phyloP scores from a whole-genome alignment of 92 coral and sea anemone species.

The Porites lobata region DNA sequence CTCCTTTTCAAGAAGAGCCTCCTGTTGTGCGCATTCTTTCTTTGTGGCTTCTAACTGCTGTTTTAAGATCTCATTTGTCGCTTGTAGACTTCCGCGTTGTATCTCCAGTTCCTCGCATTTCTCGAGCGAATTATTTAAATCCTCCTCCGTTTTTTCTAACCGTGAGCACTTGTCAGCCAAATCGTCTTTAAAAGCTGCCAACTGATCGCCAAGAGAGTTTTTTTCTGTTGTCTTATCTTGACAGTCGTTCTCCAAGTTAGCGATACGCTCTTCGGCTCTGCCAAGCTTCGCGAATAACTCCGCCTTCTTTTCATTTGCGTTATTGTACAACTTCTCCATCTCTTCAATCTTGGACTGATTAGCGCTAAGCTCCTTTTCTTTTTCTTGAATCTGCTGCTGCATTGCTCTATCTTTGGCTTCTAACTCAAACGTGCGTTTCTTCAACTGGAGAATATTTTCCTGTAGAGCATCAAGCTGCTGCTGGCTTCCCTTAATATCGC shows the following conservation, averaged over 20 bases:
- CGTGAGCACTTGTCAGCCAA: conserved; percentile 44
- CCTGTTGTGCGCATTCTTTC: conserved; percentile 53
- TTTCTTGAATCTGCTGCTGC: conserved; percentile 74
- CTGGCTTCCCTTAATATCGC: conserved; percentile 72
- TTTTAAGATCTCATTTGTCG: conserved; percentile 79
- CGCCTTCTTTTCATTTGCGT: conserved; percentile 71
- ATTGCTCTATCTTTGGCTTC: conserved; percentile 77
- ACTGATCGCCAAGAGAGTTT: conserved; percentile 44
- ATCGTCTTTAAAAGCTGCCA: conserved; percentile 40
- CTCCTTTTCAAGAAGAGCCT: conserved; percentile 57
- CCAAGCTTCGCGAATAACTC: conserved; percentile 74
- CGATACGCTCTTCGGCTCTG: conserved; percentile 79
- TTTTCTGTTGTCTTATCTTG: conserved; percentile 46
- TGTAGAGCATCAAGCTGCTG: conserved; percentile 71
- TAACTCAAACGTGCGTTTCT: conserved; percentile 77
- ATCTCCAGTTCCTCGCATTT: conserved; percentile 78
- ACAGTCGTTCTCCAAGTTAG: conserved; percentile 57
- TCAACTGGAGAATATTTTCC: conserved; percentile 71
- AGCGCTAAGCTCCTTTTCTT: conserved; percentile 71
- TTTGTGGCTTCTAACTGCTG: conserved; percentile 69
- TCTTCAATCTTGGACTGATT: conserved; percentile 68
- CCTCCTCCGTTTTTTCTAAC: conserved; percentile 35
- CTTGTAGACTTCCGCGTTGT: conserved; percentile 76
- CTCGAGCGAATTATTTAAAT: conserved; percentile 53
- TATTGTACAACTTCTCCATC: conserved; percentile 73